Evolutionary conservation across 2,113 vertebrate species (phyloP).

Genomic region (Macquaria ambigua): DNA sequence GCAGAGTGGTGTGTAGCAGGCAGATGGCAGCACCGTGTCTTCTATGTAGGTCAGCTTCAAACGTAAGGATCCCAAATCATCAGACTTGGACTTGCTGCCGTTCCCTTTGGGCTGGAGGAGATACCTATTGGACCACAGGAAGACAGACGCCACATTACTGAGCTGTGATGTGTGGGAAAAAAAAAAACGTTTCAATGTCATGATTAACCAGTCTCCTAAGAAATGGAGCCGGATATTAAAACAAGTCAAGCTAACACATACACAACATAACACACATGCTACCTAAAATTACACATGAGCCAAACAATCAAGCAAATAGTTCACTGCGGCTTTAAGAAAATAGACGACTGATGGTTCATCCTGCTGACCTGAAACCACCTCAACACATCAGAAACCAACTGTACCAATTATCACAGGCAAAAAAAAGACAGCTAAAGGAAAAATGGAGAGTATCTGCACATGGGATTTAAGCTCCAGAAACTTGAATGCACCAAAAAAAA

Average conservation of each 20-base stretch:
- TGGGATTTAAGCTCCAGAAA: neutral
- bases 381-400: neutral
- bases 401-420: neutral
- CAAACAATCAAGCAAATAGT: neutral
- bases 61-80: slow-evolving; percentile 94
- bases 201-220: neutral
- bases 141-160: neutral
- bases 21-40: slow-evolving; percentile 95
- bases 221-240: neutral
- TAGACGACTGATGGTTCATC: neutral
- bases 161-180: neutral
- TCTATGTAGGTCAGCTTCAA: slow-evolving; percentile 96
- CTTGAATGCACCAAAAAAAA: too few species aligned
- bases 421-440: neutral
- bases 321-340: neutral
- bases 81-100: slow-evolving; percentile 93
- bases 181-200: neutral
- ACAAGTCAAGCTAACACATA: neutral
- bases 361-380: neutral
- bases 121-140: slow-evolving; percentile 87
- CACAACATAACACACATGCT: neutral
- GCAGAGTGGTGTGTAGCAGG: slow-evolving; percentile 90
- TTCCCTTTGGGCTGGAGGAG: slow-evolving; percentile 96
- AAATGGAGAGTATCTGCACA: neutral
- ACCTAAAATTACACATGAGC: too few species aligned